Conservation (phyloP, 2,797 vertebrate genomes). For the Mus caroli region DNA sequence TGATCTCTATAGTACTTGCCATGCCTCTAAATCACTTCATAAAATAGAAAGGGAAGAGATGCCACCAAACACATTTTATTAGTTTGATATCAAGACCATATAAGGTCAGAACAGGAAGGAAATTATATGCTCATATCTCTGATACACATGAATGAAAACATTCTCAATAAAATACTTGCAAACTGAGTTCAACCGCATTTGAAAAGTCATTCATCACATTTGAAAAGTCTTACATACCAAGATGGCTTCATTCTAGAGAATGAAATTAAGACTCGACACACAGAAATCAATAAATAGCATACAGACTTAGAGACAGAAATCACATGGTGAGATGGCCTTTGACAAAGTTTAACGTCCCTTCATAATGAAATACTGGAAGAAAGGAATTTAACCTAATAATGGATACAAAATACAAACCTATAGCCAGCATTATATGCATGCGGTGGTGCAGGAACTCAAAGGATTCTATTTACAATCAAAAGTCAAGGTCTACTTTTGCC, state of each 20-base stretch:
- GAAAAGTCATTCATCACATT: neutral
- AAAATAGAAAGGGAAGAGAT: neutral
- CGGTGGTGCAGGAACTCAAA: neutral
- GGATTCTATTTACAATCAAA: neutral
- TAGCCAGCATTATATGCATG: neutral
- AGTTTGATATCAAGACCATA: neutral
- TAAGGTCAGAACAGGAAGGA: neutral
- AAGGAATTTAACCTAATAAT: neutral
- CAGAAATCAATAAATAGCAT: neutral
- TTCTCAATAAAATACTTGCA: neutral
- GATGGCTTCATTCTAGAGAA: neutral
- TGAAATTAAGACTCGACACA: neutral
- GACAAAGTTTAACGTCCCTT: neutral
- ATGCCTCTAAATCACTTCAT: neutral
- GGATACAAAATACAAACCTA: neutral
- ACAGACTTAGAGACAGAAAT: neutral
- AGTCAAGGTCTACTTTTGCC: neutral
- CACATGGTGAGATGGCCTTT: neutral
- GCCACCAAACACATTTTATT: neutral
- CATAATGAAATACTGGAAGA: neutral
- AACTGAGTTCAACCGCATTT: neutral
- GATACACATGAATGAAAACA: neutral
- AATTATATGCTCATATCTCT: neutral
- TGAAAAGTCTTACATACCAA: neutral
- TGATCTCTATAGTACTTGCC: neutral